A percentile compares a stretch with the other conserved stretches of the same genome.
These are phyloP conservation scores for Nasonia giraulti DNA, from an alignment of 1,140 invertebrate species.

Conservation along the genomic window DNA sequence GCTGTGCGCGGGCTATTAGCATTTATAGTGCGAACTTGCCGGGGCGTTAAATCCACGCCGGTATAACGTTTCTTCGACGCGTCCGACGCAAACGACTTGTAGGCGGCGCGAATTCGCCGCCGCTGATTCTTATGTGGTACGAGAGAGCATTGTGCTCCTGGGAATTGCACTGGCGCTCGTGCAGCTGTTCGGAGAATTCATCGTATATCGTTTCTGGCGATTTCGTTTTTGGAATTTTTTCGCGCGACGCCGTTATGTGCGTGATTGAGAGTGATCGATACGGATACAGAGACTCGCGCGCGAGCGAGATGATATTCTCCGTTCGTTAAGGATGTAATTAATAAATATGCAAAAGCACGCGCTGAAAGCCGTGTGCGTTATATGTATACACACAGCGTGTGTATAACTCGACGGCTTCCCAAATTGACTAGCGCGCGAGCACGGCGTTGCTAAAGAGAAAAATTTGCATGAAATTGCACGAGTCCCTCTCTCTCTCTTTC, in stretches of 20 bases:
- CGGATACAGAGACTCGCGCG: too few relatives aligned
- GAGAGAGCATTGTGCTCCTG: background rate
- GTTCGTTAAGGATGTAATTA: too few relatives aligned
- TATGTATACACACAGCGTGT: background rate
- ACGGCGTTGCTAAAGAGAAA: background rate
- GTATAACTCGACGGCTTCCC: background rate
- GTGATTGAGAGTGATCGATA: too few relatives aligned
- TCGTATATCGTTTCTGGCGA: background rate
- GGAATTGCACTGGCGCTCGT: background rate
- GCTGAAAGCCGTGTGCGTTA: background rate
- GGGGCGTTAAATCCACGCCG: constrained; percentile 58
- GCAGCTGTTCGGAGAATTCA: constrained; percentile 24
- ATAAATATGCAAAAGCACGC: background rate
- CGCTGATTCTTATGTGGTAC: background rate
- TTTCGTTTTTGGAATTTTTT: background rate
- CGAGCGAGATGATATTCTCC: too few relatives aligned
- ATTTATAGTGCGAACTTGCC: constrained; percentile 62
- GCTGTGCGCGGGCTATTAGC: constrained; percentile 55
- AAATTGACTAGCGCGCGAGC: background rate
- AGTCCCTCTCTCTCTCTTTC: background rate
- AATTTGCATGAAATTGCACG: constrained; percentile 25
- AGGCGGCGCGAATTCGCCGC: background rate
- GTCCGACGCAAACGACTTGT: constrained; percentile 45
- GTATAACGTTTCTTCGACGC: constrained; percentile 49
- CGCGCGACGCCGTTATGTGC: too few relatives aligned